Conservation (phyloP, 2,888 invertebrate genomes). For the Eilema caniola region DNA sequence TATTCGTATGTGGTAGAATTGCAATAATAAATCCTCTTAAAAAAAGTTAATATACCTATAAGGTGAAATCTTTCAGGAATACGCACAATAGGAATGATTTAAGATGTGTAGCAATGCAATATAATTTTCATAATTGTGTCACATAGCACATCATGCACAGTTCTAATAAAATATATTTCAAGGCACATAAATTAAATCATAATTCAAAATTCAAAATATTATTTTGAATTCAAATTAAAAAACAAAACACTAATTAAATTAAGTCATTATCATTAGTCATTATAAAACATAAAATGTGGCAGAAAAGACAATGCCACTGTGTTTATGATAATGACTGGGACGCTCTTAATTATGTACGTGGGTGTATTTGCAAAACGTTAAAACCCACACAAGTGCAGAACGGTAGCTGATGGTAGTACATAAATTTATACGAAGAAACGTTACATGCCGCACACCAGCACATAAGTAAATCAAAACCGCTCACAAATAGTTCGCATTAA, state of each 20-base stretch:
- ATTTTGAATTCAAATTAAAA: slow-evolving; percentile 39
- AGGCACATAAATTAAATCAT: slow-evolving; percentile 14
- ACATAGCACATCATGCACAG: neutral
- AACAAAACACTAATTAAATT: slow-evolving; percentile 53
- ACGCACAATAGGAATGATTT: neutral
- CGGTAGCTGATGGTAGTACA: slow-evolving; percentile 79
- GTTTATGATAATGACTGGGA: slow-evolving; percentile 66
- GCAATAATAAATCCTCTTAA: neutral
- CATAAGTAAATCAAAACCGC: slow-evolving; percentile 81
- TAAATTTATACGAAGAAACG: slow-evolving; percentile 80
- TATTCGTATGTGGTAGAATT: neutral
- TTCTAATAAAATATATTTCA: neutral
- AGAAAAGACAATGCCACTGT: slow-evolving; percentile 63
- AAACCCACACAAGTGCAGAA: slow-evolving; percentile 79
- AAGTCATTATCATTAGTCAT: too few species aligned
- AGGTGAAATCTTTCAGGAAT: neutral
- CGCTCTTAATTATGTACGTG: slow-evolving; percentile 64
- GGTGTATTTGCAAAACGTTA: slow-evolving; percentile 69
- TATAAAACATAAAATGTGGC: slow-evolving; percentile 56
- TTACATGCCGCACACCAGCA: slow-evolving; percentile 70
- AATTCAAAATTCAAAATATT: too few species aligned
- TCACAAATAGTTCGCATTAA: slow-evolving; percentile 80
- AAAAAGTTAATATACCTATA: neutral
- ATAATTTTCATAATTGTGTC: neutral
- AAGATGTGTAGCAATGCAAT: neutral